phyloP scores from a whole-genome alignment of 2,113 vertebrate species.

The Limnothrissa miodon region DNA sequence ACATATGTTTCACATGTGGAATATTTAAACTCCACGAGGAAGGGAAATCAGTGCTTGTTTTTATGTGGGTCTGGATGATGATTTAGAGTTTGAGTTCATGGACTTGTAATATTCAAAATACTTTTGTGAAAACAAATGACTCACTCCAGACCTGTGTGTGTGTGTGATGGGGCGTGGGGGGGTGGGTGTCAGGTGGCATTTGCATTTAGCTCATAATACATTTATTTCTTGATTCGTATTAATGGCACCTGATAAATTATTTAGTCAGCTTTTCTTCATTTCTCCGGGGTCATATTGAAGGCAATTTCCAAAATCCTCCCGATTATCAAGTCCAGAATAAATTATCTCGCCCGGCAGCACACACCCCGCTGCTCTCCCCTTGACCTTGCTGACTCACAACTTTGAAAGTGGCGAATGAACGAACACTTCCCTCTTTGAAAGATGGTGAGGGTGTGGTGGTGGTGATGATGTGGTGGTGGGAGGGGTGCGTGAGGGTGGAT shows the following conservation, averaged over 20 bases:
- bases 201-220: constrained; percentile 59
- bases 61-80: background rate
- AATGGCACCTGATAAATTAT: constrained; percentile 67
- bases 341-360: constrained; percentile 45
- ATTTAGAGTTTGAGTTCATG: background rate
- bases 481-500: background rate
- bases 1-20: background rate
- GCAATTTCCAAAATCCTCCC: constrained; percentile 53
- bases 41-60: background rate
- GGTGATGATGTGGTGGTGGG: background rate
- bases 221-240: constrained; percentile 65
- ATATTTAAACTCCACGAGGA: background rate
- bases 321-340: constrained; percentile 66
- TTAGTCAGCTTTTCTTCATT: constrained; percentile 57
- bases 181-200: constrained; percentile 39
- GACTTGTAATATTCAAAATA: background rate
- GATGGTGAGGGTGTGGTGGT: background rate
- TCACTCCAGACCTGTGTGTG: background rate
- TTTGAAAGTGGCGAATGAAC: constrained; percentile 27
- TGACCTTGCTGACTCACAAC: constrained; percentile 65
- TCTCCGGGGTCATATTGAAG: constrained; percentile 62
- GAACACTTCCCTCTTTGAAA: background rate
- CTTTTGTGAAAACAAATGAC: background rate
- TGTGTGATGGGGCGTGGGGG: background rate
- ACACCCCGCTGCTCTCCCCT: constrained; percentile 48